Conservation (phyloP, 2,797 vertebrate genomes). For the Coregonus sp. region DNA sequence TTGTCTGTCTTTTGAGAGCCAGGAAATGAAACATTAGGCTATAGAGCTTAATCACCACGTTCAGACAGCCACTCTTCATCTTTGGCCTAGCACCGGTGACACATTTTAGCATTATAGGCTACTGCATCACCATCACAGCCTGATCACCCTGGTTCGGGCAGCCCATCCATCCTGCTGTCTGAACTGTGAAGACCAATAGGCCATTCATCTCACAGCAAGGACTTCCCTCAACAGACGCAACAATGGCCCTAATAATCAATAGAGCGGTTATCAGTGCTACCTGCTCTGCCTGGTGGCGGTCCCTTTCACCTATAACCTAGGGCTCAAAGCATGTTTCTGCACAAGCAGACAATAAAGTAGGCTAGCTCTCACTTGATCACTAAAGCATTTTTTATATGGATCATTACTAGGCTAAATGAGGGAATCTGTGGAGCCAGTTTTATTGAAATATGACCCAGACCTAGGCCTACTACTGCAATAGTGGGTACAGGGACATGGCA, state of each 20-base stretch:
- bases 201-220: not conserved
- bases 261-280: not conserved
- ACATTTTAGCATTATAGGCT: too few species aligned
- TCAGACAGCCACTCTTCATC: not conserved
- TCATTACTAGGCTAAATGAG: not conserved
- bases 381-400: not conserved
- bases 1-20: too few species aligned
- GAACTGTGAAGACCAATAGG: not conserved
- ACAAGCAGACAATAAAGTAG: not conserved
- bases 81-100: not conserved
- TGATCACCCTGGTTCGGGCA: too few species aligned
- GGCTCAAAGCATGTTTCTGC: not conserved
- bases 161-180: not conserved
- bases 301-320: not conserved
- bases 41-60: not conserved
- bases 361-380: too few species aligned
- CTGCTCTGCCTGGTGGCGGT: not conserved
- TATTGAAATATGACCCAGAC: too few species aligned
- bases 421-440: not conserved
- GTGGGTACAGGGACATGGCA: too few species aligned
- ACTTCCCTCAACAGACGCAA: not conserved
- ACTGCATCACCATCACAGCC: too few species aligned
- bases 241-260: not conserved
- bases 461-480: too few species aligned
- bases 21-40: not conserved